Conservation (phyloP, 92 coral and sea anemone species). For the Scolanthus callimorphus region DNA sequence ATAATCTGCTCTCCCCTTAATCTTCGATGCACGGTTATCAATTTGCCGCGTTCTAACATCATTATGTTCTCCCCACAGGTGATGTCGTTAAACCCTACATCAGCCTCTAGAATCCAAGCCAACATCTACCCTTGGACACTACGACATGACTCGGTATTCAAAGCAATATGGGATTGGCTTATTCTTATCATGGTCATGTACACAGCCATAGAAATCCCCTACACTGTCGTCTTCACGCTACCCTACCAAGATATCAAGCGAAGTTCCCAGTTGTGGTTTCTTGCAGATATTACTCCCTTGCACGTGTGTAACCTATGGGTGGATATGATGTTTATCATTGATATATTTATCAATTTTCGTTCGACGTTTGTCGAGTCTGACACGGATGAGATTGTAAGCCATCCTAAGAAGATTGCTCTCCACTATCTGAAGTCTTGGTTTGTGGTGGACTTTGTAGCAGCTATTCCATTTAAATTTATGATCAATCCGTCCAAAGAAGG, state of each 20-base stretch:
- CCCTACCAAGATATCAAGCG: constrained; percentile 18
- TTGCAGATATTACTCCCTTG: constrained; percentile 25
- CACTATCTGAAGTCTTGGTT: constrained; percentile 94
- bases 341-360: constrained; percentile 88
- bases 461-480: constrained; percentile 91
- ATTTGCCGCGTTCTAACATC: too few species aligned
- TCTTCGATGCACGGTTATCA: too few species aligned
- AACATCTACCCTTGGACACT: constrained; percentile 76
- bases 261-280: not conserved
- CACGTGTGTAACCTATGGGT: constrained; percentile 72
- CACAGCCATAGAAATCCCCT: constrained; percentile 97
- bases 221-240: constrained; percentile 75
- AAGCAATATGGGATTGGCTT: constrained; percentile 99
- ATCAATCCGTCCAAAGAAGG: constrained; percentile 32
- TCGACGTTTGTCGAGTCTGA: constrained; percentile 68
- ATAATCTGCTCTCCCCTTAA: too few species aligned
- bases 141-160: constrained; percentile 89
- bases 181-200: constrained; percentile 80
- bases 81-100: constrained; percentile 87
- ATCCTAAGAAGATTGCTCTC: constrained; percentile 75
- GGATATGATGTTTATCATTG: constrained; percentile 86
- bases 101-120: constrained; percentile 63
- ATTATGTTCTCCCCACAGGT: too few species aligned
- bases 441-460: constrained; percentile 89
- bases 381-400: constrained; percentile 64